These are phyloP conservation scores for Phoenicopterus ruber DNA, from an alignment of 2,113 vertebrate genomes.

Conservation along the genomic window DNA sequence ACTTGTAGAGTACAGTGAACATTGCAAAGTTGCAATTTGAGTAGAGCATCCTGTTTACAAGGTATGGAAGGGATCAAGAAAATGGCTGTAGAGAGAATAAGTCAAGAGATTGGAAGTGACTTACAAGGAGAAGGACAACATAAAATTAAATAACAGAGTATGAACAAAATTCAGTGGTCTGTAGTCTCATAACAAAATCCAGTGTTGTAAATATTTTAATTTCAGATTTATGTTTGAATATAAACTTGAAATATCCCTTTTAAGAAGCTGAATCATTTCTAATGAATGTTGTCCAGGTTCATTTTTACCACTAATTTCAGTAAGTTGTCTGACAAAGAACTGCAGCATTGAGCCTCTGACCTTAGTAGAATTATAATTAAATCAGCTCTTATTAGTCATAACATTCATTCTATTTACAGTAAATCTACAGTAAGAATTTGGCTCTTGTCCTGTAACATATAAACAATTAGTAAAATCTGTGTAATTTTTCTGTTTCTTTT, in stretches of 20 bases:
- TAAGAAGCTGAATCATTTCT: not conserved
- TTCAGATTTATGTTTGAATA: not conserved
- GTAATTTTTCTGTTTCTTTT: not conserved
- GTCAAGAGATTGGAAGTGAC: not conserved
- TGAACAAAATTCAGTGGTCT: accelerated
- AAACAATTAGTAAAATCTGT: not conserved
- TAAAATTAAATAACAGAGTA: not conserved
- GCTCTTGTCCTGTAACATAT: not conserved
- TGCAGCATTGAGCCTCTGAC: not conserved
- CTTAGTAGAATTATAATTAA: not conserved
- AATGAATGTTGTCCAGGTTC: not conserved
- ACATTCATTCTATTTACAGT: not conserved
- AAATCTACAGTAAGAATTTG: not conserved
- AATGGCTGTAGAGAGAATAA: not conserved
- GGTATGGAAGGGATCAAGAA: not conserved
- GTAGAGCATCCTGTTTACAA: not conserved
- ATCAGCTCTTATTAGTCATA: not conserved
- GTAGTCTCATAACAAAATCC: not conserved
- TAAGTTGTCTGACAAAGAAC: not conserved
- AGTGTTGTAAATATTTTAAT: not conserved
- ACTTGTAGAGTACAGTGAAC: not conserved
- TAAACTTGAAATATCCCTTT: not conserved
- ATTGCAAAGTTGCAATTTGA: not conserved
- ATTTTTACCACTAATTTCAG: not conserved
- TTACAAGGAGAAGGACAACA: not conserved